Base-by-base conservation (phyloP, 2,888 invertebrate species). In the Chelonus formosanus region DNA sequence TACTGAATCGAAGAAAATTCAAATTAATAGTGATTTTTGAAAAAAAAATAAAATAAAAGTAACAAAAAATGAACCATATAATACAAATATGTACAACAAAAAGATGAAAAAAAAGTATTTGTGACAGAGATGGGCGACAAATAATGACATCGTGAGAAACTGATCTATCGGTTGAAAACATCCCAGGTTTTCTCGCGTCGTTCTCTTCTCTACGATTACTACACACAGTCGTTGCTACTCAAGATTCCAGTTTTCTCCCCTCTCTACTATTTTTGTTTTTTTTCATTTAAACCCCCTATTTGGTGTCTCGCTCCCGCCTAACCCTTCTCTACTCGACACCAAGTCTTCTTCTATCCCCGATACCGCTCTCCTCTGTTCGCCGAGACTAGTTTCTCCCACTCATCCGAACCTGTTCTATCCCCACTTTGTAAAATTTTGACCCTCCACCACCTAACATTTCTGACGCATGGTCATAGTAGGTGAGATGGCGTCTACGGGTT, bases 151-250 rank as follows among this genome's bases (percentile, higher is more conserved):
- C 72, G 74, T 69, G 71, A 67, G 67, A 72, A 68, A 79, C 75
- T 80, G 82, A 82, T 82, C 82, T 80, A 83, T 82, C 82, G 82
- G 80, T 83, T 83, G 80, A 83, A 83, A 79, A 74, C 77, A 78
- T 60, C 80, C 78, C 78, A 80, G 80, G 81, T 80, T 80, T 80
- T 79, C 79, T 79, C 77, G 80, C 78, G 40, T 52, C 20, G 8
- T 20, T 10, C 10, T 48, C 48, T 20, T 5, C 48, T 48, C 48
- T 48, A 48, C 40, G 40, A 40, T 6, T 40, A 40, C 40, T 40
- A 40, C 6, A 40, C 40, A 40, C 6, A 40, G 40, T 40, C 81
- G 82, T 81, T 83, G 83, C 83, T 83, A 82, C 82, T 82, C 83
- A 80, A 81, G 79, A 84, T 84, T 83, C 83, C 83, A 82, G 82